Evolutionary conservation across 1,140 invertebrate genomes (phyloP).

Genomic region (Hetaerina americana): DNA sequence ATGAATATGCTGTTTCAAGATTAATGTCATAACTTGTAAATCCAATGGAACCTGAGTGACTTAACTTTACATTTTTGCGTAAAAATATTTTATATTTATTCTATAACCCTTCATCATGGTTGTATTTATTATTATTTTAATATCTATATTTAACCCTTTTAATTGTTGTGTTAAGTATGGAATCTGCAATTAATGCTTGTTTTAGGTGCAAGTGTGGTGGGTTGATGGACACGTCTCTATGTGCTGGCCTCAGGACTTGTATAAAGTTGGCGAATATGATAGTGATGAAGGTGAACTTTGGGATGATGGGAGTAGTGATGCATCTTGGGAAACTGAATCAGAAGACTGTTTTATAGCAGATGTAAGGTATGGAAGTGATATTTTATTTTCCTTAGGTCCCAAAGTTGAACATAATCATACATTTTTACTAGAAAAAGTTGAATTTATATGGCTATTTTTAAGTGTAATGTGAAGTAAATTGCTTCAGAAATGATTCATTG

Average conservation of each 20-base stretch:
- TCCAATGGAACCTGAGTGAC: too few relatives aligned
- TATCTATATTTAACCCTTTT: slow-evolving; percentile 4
- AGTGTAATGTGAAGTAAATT: too few relatives aligned
- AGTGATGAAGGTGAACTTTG: slow-evolving; percentile 63
- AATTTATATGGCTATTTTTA: too few relatives aligned
- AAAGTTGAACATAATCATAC: too few relatives aligned
- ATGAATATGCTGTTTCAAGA: too few relatives aligned
- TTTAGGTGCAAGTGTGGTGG: slow-evolving; percentile 64
- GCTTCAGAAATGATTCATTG: too few relatives aligned
- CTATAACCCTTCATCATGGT: too few relatives aligned
- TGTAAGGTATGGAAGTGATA: slow-evolving; percentile 7
- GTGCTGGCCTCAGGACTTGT: slow-evolving; percentile 82
- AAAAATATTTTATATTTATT: background rate
- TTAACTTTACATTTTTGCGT: background rate
- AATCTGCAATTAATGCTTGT: slow-evolving; percentile 30
- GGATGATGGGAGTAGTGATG: slow-evolving; percentile 44
- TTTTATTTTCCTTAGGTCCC: too few relatives aligned
- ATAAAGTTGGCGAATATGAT: slow-evolving; percentile 62
- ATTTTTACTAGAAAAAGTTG: too few relatives aligned
- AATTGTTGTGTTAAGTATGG: slow-evolving; percentile 16
- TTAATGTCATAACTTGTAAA: too few relatives aligned
- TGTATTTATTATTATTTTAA: slow-evolving; percentile 1
- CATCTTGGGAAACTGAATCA: slow-evolving; percentile 74
- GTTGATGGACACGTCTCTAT: slow-evolving; percentile 67
- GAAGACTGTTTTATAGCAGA: slow-evolving; percentile 27